phyloP scores from a whole-genome alignment of 2,797 vertebrate species.

The Onychomys leucogaster region DNA sequence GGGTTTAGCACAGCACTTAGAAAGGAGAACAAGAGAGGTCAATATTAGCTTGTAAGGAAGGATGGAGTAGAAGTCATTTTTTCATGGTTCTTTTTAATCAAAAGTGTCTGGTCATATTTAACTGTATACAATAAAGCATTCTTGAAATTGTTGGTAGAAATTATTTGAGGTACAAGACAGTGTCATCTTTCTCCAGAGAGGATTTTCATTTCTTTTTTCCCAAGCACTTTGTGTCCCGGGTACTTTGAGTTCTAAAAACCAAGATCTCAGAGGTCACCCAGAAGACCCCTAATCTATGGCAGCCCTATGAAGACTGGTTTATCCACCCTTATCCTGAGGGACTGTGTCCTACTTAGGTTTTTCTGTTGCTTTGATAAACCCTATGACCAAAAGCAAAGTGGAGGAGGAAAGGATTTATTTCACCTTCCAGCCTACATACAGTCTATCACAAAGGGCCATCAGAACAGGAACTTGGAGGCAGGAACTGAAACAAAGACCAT shows the following conservation, averaged over 20 bases:
- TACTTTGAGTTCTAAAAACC: background rate
- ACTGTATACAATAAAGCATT: background rate
- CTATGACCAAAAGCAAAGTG: background rate
- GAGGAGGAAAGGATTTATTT: background rate
- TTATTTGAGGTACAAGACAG: background rate
- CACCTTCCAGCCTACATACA: background rate
- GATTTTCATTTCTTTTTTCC: background rate
- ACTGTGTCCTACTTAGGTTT: background rate
- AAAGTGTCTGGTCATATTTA: background rate
- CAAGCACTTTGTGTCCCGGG: background rate
- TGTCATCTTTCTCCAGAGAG: background rate
- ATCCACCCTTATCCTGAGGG: background rate
- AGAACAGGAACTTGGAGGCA: background rate
- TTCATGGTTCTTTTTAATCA: background rate
- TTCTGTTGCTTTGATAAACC: background rate
- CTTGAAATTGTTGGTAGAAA: background rate
- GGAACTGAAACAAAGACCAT: background rate
- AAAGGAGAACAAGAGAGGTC: background rate
- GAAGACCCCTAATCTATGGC: background rate
- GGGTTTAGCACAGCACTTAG: background rate
- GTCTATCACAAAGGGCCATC: background rate
- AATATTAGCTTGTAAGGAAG: background rate
- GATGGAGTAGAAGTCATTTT: background rate
- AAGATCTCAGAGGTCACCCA: background rate
- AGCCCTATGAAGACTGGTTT: background rate